Evolutionary conservation across 2,888 invertebrate species (phyloP), one percentile per base, ranked within the genome.

Genomic region (Hetaerina titia): DNA sequence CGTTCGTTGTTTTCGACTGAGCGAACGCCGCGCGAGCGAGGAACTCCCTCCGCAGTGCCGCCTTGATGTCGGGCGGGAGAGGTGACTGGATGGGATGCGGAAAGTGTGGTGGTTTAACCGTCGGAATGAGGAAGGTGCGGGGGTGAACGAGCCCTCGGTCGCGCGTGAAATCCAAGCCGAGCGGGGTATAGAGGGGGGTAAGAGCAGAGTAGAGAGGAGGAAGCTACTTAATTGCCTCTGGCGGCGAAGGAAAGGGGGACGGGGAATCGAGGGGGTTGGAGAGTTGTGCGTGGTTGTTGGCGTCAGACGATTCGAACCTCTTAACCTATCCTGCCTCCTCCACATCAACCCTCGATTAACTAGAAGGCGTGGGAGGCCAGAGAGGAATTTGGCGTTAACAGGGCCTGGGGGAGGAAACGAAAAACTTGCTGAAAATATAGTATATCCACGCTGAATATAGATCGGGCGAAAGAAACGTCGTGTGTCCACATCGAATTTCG

Each of bases 141-240:
- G 74, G 81, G 81, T 81, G 31, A 81, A 81, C 81, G 81, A 81
- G 81, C 81, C 81, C 81, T 31, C 31, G 31, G 81, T 31, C 25
- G 81, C 25, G 31, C 81, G 81, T 81, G 81, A 81, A 81, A 13
- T 8, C 74, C 25, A 22, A 69, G 69, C 69, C 9, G n/a, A n/a
- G 45, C 45, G 45, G 45, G 45, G 45, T 45, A 45, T 45, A 69
- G n/a, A 81, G 25, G 81, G 45, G 45, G 45, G 45, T 45, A 45
- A 45, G 45, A 4, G 25, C 31, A 45, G 45, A 4, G 9, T 2
- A 31, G 81, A 4, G 8, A 13, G n/a, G 31, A 25, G 81, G 81
- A 31, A 45, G 45, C 11, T 81, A 31, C 25, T 81, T 81, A 81
- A 81, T 81, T 81, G 81, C 81, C 81, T 81, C 81, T 9, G 31